phyloP scores from a whole-genome alignment of 2,113 vertebrate genomes.

The Malurus melanocephalus region DNA sequence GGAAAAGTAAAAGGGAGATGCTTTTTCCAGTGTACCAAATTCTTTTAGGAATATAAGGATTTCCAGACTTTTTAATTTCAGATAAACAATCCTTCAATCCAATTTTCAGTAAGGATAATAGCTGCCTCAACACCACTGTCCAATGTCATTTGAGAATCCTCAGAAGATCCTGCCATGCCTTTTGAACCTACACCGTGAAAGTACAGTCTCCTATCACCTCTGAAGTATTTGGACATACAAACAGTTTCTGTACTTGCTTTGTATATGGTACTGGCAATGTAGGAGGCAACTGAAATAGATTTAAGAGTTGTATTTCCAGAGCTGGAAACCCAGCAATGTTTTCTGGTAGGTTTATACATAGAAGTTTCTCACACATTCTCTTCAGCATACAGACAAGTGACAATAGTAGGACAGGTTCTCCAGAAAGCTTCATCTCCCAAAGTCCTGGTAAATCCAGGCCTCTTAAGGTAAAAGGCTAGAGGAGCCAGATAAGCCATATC shows the following conservation, averaged over 20 bases:
- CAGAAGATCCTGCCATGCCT: background rate
- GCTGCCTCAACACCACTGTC: background rate
- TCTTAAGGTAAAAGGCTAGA: conserved; percentile 37
- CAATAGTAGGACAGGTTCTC: background rate
- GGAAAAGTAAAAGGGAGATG: background rate
- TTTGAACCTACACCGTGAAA: background rate
- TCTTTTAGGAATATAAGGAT: background rate
- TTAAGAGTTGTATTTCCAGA: background rate
- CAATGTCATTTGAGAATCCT: background rate
- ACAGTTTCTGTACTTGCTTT: background rate
- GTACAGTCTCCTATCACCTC: background rate
- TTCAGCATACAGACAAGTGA: background rate
- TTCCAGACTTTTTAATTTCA: background rate
- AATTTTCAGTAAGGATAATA: background rate
- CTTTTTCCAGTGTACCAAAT: background rate
- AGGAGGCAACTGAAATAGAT: conserved; percentile 5
- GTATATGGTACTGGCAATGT: background rate
- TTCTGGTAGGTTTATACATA: background rate
- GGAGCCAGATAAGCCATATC: background rate
- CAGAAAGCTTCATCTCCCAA: background rate
- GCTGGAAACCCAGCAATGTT: background rate
- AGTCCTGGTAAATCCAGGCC: conserved; percentile 13
- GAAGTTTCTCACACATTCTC: background rate
- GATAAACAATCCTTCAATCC: background rate
- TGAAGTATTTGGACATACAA: background rate